A percentile compares a stretch with the other conserved stretches of the same genome.
Evolutionary conservation across 2,888 invertebrate species (phyloP).

Genomic region (Protophormia terraenovae): DNA sequence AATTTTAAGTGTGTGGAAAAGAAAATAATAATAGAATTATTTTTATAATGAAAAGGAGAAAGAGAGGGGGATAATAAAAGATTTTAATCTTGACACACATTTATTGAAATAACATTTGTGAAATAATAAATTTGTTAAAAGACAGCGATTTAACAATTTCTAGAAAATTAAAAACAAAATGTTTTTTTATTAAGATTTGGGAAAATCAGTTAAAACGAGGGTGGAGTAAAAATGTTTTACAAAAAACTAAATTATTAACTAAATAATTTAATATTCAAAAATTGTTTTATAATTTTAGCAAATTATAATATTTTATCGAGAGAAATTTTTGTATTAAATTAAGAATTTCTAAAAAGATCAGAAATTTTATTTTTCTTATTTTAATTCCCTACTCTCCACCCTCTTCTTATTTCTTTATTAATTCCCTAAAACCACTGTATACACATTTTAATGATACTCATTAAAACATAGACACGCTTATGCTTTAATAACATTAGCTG

Average conservation of each 20-base stretch:
- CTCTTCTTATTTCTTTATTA: background rate
- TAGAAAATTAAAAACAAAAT: background rate
- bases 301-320: no score
- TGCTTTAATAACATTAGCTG: slow-evolving; percentile 31
- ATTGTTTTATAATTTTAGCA: no score
- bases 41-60: background rate
- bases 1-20: slow-evolving; percentile 35
- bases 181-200: background rate
- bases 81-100: slow-evolving; percentile 18
- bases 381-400: background rate
- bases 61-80: slow-evolving; percentile 1
- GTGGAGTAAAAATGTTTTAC: background rate
- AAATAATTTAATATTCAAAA: no score
- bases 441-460: slow-evolving; percentile 39
- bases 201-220: background rate
- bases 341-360: no score
- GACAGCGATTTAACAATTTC: slow-evolving; percentile 1
- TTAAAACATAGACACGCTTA: slow-evolving; percentile 58
- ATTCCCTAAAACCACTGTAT: background rate
- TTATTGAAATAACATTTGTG: slow-evolving; percentile 11
- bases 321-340: no score
- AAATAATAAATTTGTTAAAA: slow-evolving; percentile 30
- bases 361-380: no score
- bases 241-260: no score
- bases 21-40: slow-evolving; percentile 16